phyloP scores from a whole-genome alignment of 2,113 vertebrate species.

The Colaptes auratus region DNA sequence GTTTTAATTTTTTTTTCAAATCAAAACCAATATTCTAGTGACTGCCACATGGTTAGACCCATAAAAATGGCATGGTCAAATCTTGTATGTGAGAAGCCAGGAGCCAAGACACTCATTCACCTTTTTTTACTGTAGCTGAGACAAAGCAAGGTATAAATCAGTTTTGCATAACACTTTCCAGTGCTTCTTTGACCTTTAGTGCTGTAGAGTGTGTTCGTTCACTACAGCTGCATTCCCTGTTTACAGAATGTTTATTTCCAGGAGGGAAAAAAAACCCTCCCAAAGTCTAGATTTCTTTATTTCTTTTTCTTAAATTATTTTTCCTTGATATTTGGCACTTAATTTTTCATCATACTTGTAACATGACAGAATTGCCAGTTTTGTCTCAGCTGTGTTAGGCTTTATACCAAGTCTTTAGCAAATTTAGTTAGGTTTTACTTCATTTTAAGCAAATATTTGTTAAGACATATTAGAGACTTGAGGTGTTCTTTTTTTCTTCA shows the following conservation, averaged over 20 bases:
- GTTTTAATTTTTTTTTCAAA: background rate
- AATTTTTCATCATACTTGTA: background rate
- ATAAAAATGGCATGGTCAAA: background rate
- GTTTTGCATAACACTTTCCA: background rate
- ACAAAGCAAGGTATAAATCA: background rate
- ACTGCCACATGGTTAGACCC: background rate
- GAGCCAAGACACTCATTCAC: background rate
- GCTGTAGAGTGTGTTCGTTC: background rate
- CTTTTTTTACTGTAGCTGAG: background rate
- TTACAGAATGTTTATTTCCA: background rate
- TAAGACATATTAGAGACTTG: background rate
- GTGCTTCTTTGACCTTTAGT: background rate
- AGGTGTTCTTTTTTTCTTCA: background rate
- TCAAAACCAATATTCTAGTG: background rate
- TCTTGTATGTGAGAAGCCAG: background rate
- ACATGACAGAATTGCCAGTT: background rate
- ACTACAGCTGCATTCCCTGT: background rate
- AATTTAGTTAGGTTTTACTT: background rate
- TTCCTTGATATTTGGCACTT: background rate
- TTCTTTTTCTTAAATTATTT: background rate
- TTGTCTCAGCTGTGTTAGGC: background rate
- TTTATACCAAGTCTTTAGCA: background rate
- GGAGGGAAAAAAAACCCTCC: accelerated
- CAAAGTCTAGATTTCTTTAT: background rate
- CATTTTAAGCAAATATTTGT: background rate